Base-by-base conservation (phyloP, 2,888 invertebrate genomes). In the Zygogramma bicolorata region DNA sequence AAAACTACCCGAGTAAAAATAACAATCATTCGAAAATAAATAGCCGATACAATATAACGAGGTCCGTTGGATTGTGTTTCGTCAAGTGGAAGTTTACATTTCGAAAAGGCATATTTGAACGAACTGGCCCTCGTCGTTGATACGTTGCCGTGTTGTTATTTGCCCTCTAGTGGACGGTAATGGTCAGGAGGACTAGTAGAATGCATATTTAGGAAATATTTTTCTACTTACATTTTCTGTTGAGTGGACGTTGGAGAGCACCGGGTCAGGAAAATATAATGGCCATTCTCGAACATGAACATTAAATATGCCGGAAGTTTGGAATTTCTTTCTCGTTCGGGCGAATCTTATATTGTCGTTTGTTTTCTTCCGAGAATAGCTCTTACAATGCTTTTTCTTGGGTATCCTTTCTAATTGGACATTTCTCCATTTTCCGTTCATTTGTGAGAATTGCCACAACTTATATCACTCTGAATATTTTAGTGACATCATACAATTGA, bases 21-120 rank as follows among this genome's bases (percentile, higher is more conserved):
- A 53, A 53, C 25, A 53, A 53, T 53, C 25, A 83, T 84, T 83
- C 82, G 82, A 80, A 83, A 84, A 84, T 82, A 83, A 83, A 83
- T 82, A 83, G 83, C 84, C 85, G 85, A 85, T 84, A 84, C 84
- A 84, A 81, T 83, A 85, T 86, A 86, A 86, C 85, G 84, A 86
- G 85, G 83, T 83, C 82, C 81, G 80, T 59, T 81, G 82, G 82
- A 82, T 83, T 83, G 81, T 81, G 82, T 84, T 84, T 82, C 78
- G 82, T 84, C 84, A 82, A 85, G 85, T 85, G 85, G 85, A 86
- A 85, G 85, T 85, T 85, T 84, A 82, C 83, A 82, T 84, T 84
- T 84, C 82, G 79, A 84, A 83, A 84, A 82, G 82, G 84, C 84
- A 81, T 82, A 83, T 85, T 85, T 78, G 84, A 83, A 82, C 83